Percentiles rank a stretch among this genome's conserved stretches.
phyloP scores from a whole-genome alignment of 2,113 vertebrate species.

The Podarcis muralis region DNA sequence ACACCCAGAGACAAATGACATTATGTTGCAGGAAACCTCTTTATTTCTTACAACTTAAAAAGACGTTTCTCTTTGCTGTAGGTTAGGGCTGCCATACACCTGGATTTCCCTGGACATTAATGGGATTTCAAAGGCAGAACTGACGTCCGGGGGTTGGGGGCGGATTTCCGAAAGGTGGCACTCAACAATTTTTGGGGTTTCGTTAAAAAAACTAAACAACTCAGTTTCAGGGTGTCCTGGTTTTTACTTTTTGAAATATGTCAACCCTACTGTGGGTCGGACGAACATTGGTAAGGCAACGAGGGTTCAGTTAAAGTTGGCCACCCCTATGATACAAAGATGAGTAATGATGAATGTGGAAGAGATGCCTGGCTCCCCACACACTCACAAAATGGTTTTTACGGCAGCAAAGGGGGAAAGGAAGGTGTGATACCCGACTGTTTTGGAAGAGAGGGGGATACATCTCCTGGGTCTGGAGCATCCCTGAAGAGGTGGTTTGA shows the following conservation, averaged over 20 bases:
- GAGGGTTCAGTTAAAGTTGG: not conserved
- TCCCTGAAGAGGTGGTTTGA: not conserved
- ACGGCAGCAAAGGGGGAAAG: not conserved
- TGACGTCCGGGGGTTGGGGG: too few relatives aligned
- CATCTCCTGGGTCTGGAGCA: not conserved
- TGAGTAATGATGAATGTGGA: too few relatives aligned
- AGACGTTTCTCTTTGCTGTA: too few relatives aligned
- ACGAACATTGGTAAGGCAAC: not conserved
- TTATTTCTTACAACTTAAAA: not conserved
- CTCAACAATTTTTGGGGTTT: too few relatives aligned
- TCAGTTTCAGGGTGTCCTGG: too few relatives aligned
- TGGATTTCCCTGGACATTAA: too few relatives aligned
- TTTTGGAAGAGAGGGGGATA: not conserved
- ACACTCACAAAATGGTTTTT: not conserved
- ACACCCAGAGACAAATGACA: not conserved
- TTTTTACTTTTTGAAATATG: not conserved
- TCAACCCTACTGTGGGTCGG: not conserved
- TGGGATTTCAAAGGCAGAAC: too few relatives aligned
- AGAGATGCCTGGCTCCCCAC: not conserved
- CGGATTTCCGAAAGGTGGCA: too few relatives aligned
- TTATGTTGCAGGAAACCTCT: rapidly evolving
- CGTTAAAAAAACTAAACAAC: too few relatives aligned
- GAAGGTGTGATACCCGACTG: not conserved
- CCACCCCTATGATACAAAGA: not conserved
- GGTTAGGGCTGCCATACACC: too few relatives aligned